Evolutionary conservation across 2,113 vertebrate genomes (phyloP), one percentile per base, ranked within the genome.

Genomic region (Dendropsophus ebraccatus): DNA sequence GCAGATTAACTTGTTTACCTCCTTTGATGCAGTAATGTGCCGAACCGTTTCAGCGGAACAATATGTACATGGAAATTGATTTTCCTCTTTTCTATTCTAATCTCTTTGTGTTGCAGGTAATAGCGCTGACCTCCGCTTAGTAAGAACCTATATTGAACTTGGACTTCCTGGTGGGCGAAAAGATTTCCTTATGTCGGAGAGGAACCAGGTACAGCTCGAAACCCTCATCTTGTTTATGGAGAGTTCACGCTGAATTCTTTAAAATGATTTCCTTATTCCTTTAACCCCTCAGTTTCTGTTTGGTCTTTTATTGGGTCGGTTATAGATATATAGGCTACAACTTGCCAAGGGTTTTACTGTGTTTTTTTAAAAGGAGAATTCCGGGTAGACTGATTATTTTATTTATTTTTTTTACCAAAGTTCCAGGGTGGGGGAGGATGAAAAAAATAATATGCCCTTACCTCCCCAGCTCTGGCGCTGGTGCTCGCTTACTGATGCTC

Each of bases 161-260:
- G 98, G 98, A 88, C 91, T 99, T 16, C 98, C 98, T 89, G 97
- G 98, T 80, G 95, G 96, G 92, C 95, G 95, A 83, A 96, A 97
- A 90, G 98, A 99, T 90, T 99, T 99, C 91, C 94, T 99, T 23
- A 99, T 99, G 98, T 99, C 98, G 17, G 98, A 99, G 89, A 96
- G 98, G 88, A 99, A 99, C 93, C 98, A 99, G 96, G 98, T 98
- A 94, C 81, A 88, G 10, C 89, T 21, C 41, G 80, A 25, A 49
- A 74, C 21, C 4, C 25, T n/a, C n/a, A 14, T 25, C 2, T 47
- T 74, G 13, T 49, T 73, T 21, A n/a, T 73, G 37, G 21, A 73
- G 16, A 47, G 11, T 45, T 47, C 1, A 16, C 1, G 6, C 28
- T 9, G 5, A 16, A 65, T 30, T 65, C 13, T 62, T n/a, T n/a